A percentile compares a stretch with the other conserved stretches of the same genome.
Evolutionary conservation across 2,888 invertebrate genomes (phyloP).

Genomic region (Drosophila kuntzei): DNA sequence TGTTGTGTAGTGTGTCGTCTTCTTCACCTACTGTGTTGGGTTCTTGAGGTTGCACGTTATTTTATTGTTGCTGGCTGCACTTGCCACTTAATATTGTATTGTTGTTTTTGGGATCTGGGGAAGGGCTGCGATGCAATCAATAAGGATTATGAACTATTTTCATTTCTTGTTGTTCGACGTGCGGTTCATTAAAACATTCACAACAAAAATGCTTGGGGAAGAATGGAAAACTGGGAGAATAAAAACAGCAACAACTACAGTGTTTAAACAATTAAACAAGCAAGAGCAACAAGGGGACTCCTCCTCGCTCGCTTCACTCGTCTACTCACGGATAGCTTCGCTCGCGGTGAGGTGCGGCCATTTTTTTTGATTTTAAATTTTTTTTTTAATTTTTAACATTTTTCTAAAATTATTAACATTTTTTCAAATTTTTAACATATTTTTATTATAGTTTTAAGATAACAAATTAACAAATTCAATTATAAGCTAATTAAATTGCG

Average conservation of each 20-base stretch:
- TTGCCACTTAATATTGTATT: conserved; percentile 54
- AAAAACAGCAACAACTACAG: conserved; percentile 16
- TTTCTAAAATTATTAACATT: too few species aligned
- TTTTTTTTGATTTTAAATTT: too few species aligned
- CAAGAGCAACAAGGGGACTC: conserved; percentile 26
- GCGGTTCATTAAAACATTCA: conserved; percentile 53
- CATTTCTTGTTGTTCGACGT: conserved; percentile 43
- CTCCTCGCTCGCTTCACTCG: too few species aligned
- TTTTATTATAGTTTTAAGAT: too few species aligned
- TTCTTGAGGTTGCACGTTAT: conserved; percentile 19
- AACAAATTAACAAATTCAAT: too few species aligned
- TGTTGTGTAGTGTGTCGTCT: conserved; percentile 1
- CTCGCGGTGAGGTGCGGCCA: too few species aligned
- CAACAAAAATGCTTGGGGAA: conserved; percentile 37
- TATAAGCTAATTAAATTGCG: too few species aligned
- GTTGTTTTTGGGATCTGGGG: conserved; percentile 15
- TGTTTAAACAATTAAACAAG: too few species aligned
- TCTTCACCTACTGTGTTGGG: conserved; percentile 11
- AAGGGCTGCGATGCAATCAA: conserved; percentile 56
- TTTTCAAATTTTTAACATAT: too few species aligned
- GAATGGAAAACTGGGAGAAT: too few species aligned
- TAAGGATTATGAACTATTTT: conserved; percentile 78
- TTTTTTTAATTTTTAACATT: too few species aligned
- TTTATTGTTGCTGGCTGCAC: conserved; percentile 37
- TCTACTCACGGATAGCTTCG: too few species aligned